phyloP scores from a whole-genome alignment of 2,797 vertebrate genomes.

The Vireo griseus region DNA sequence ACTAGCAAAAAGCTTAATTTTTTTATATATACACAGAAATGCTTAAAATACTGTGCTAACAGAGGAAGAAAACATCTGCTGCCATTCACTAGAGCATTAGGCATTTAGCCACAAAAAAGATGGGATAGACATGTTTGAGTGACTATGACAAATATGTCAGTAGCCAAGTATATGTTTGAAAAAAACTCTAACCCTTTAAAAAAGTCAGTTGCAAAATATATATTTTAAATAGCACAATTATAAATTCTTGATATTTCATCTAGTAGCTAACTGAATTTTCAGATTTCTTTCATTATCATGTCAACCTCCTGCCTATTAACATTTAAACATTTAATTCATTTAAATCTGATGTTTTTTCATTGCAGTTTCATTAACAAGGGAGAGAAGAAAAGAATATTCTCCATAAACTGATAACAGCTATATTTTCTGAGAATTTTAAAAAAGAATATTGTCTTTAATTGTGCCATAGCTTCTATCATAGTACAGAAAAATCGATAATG shows the following conservation, averaged over 20 bases:
- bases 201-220: background rate
- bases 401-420: background rate
- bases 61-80: background rate
- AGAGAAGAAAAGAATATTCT: background rate
- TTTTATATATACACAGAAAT: background rate
- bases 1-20: constrained; percentile 17
- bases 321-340: background rate
- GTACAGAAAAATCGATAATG: background rate
- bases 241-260: background rate
- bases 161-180: background rate
- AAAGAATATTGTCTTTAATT: background rate
- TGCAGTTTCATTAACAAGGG: background rate
- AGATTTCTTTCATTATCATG: background rate
- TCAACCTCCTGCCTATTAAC: background rate
- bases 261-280: background rate
- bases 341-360: background rate
- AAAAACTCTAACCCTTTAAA: background rate
- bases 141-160: background rate
- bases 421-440: background rate
- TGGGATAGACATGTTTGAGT: background rate
- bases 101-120: background rate
- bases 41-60: background rate
- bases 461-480: background rate
- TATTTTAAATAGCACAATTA: background rate
- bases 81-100: background rate